Conservation (phyloP, 1,140 invertebrate species). For the Ectropis grisescens region DNA sequence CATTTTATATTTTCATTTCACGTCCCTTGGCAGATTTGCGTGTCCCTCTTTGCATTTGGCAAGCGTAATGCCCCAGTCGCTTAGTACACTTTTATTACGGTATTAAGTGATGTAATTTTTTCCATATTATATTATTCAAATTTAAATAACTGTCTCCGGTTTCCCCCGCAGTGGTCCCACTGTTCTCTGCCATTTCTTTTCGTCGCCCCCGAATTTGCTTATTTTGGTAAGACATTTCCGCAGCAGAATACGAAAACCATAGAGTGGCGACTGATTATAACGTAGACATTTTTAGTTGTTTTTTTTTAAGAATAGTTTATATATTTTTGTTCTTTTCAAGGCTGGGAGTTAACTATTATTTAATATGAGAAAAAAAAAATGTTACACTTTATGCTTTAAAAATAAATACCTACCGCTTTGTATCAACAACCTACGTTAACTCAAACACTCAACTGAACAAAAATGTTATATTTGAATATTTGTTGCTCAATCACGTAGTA, state of each 20-base stretch:
- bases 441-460: no score
- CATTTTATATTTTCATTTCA: conserved; percentile 70
- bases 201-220: conserved; percentile 56
- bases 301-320: no score
- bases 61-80: conserved; percentile 67
- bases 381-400: no score
- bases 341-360: no score
- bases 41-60: conserved; percentile 58
- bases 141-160: conserved; percentile 72
- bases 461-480: no score
- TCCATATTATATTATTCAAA: conserved; percentile 73
- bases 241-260: conserved; percentile 17
- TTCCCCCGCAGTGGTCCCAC: conserved; percentile 56
- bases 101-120: conserved; percentile 73
- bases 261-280: conserved; percentile 15
- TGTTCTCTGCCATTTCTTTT: conserved; percentile 44
- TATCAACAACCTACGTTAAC: no score
- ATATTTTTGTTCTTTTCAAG: no score
- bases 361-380: no score
- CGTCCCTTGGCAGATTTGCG: conserved; percentile 65
- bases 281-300: no score
- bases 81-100: conserved; percentile 72
- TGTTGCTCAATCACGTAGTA: no score
- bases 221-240: conserved; percentile 50
- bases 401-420: no score